Conservation (phyloP, 2,888 invertebrate species). For the Cantharis flavilabris region DNA sequence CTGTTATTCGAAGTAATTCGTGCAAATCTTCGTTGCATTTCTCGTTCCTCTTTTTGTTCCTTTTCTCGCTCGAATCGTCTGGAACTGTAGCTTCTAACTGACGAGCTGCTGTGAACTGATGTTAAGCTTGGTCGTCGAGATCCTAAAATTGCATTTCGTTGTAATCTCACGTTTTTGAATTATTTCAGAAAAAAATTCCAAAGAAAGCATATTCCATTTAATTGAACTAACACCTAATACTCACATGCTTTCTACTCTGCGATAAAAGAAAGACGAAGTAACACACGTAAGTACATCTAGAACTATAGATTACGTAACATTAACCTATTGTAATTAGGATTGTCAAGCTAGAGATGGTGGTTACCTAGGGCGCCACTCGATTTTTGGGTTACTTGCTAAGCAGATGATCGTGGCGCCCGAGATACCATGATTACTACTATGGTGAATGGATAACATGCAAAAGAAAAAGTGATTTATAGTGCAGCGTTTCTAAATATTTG, state of each 20-base stretch:
- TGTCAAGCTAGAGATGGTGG: background rate
- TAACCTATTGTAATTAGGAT: background rate
- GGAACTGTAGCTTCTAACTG: conserved; percentile 81
- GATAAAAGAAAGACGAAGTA: background rate
- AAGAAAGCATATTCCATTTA: background rate
- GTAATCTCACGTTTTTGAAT: background rate
- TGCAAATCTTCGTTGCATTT: conserved; percentile 76
- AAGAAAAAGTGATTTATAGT: background rate
- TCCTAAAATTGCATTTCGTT: conserved; percentile 59
- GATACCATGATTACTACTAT: background rate
- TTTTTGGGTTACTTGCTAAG: too few relatives aligned
- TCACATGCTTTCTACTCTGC: background rate
- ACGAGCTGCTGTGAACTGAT: conserved; percentile 83
- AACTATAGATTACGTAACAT: background rate
- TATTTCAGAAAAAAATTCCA: background rate
- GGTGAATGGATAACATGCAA: background rate
- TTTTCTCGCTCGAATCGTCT: conserved; percentile 79
- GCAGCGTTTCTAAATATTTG: background rate
- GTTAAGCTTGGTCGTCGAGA: conserved; percentile 87
- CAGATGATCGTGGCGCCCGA: background rate
- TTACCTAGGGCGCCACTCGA: background rate
- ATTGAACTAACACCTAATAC: background rate
- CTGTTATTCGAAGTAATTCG: conserved; percentile 56
- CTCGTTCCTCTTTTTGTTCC: conserved; percentile 80
- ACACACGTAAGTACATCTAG: background rate